Base-by-base conservation (phyloP, 2,888 invertebrate species). In the Cantharis rustica region DNA sequence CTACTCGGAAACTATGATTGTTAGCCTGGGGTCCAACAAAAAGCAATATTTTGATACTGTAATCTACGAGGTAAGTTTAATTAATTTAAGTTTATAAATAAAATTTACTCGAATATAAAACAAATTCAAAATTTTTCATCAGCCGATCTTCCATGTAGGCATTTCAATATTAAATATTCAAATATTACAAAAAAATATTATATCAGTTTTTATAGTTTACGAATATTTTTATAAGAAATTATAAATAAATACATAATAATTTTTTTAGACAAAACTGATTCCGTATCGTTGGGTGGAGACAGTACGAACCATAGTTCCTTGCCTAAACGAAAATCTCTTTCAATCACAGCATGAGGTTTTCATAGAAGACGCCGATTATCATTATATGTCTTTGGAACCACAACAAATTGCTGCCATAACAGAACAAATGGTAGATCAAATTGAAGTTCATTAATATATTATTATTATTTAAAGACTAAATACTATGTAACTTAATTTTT, bases 1-100 rank as follows among this genome's bases (percentile, higher is more conserved):
- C 84, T 87, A 86, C 77, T 84, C 86, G n/a, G 87, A 87, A 79
- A 86, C 86, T 10, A 74, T 87, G 26, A 80, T 85, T 61, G 61
- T 84, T 23, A 82, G 81, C 63, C 75, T 84, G 68, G 84, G 84
- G 69, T 84, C 84, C 3, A 83, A 81, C 16, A 84, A 84, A 68
- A 82, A 82, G 72, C 81, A 82, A 66, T 83, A 81, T 76, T 82
- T 81, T 76, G 84, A 84, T 75, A 82, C 82, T 72, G 81, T 84
- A 3, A 79, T 82, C 47, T 84, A 83, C 72, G 81, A 83, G 82
- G 85, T 84, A 79, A 80, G 80, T 76, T 68, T 69, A 63, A 26
- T 13, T 72, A 13, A 66, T 63, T 78, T 62, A 62, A 27, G 10
- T 13, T n/a, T n/a, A n/a, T n/a, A n/a, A n/a, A n/a, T n/a, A n/a